Conservation (phyloP, 2,888 invertebrate genomes). For the Brenthis ino region DNA sequence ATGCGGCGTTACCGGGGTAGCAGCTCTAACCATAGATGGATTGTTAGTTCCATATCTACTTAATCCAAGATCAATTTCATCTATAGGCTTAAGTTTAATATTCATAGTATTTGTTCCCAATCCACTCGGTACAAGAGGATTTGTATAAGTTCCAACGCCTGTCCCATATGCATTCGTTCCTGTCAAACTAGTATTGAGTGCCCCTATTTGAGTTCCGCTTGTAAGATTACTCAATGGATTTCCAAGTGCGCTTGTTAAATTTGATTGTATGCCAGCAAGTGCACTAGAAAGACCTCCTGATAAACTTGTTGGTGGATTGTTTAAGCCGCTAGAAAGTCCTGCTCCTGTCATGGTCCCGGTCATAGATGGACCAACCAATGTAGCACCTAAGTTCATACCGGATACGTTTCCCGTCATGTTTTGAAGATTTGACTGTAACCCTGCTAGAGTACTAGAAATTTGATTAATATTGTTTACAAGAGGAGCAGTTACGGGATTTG, state of each 20-base stretch:
- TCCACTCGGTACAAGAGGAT: constrained; percentile 83
- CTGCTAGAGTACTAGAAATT: constrained; percentile 75
- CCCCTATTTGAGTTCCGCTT: constrained; percentile 68
- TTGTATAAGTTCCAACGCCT: constrained; percentile 83
- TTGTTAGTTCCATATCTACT: constrained; percentile 79
- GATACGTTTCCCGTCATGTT: constrained; percentile 72
- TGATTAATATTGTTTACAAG: constrained; percentile 78
- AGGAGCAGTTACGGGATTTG: constrained; percentile 76
- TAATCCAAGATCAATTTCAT: constrained; percentile 87
- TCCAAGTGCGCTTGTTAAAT: constrained; percentile 67
- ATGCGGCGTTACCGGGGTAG: constrained; percentile 85
- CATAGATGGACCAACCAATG: constrained; percentile 72
- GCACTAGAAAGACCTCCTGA: constrained; percentile 70
- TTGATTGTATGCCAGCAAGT: constrained; percentile 71
- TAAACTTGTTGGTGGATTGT: constrained; percentile 72
- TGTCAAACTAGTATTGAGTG: constrained; percentile 68
- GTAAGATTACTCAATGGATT: constrained; percentile 72
- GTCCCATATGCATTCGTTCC: constrained; percentile 68
- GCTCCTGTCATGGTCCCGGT: constrained; percentile 77
- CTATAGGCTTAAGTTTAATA: constrained; percentile 87
- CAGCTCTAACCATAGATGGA: constrained; percentile 76
- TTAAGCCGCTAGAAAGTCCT: constrained; percentile 72
- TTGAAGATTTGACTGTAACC: constrained; percentile 75
- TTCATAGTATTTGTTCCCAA: constrained; percentile 83
- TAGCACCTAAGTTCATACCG: constrained; percentile 68